These are phyloP conservation scores for Ia io DNA, from an alignment of 2,113 vertebrate genomes.

Conservation along the genomic window DNA sequence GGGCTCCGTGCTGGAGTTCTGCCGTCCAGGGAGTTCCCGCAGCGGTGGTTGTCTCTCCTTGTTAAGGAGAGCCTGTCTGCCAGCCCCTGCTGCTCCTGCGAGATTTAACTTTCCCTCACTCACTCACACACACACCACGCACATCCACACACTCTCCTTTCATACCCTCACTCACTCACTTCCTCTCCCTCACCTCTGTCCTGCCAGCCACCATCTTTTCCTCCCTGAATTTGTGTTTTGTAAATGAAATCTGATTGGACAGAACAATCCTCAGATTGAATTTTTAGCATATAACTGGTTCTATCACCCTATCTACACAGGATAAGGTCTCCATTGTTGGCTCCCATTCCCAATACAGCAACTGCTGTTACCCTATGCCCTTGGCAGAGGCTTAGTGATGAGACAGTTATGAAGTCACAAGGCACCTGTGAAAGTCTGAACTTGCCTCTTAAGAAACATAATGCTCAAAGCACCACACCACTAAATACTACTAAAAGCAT, in stretches of 20 bases:
- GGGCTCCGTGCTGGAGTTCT: too few species aligned
- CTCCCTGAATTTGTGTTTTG: background rate
- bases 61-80: too few species aligned
- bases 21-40: too few species aligned
- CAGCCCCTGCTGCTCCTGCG: too few species aligned
- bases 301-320: accelerated
- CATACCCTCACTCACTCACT: too few species aligned
- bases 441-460: background rate
- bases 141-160: too few species aligned
- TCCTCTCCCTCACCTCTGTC: too few species aligned
- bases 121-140: too few species aligned
- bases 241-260: background rate
- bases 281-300: background rate
- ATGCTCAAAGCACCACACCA: background rate
- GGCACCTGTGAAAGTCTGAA: background rate
- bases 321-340: background rate
- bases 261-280: background rate
- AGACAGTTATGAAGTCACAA: background rate
- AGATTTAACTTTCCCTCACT: too few species aligned
- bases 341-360: background rate
- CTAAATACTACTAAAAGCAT: background rate
- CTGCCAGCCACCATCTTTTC: too few species aligned
- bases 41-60: too few species aligned
- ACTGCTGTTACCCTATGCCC: too few species aligned
- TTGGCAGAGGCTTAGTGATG: background rate